phyloP scores from a whole-genome alignment of 1,140 invertebrate species.

The Pomacea maculata region DNA sequence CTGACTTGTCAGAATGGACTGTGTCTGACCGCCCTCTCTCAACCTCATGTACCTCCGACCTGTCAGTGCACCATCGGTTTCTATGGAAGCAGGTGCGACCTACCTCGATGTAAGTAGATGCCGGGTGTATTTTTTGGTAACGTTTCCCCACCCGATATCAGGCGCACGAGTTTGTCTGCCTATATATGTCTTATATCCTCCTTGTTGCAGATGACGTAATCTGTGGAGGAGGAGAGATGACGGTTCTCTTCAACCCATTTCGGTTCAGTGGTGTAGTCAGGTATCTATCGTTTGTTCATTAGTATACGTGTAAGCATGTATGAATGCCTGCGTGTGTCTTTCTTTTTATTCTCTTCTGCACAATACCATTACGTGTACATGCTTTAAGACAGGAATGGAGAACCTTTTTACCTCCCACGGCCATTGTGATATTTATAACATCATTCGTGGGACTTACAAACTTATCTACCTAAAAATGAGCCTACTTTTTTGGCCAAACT shows the following conservation, averaged over 20 bases:
- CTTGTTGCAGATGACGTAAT: neutral
- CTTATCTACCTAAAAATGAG: neutral
- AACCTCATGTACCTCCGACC: too few relatives aligned
- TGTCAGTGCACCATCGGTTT: too few relatives aligned
- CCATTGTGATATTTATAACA: neutral
- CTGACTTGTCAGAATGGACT: too few relatives aligned
- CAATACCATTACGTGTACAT: too few relatives aligned
- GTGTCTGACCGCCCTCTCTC: too few relatives aligned
- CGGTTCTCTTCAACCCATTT: neutral
- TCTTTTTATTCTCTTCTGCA: neutral
- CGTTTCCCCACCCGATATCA: too few relatives aligned
- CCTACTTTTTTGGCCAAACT: neutral
- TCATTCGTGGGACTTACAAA: neutral
- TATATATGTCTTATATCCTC: too few relatives aligned
- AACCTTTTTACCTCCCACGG: neutral
- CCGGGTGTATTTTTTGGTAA: too few relatives aligned
- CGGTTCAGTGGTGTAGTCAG: too few relatives aligned
- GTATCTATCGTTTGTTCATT: neutral
- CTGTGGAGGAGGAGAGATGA: neutral
- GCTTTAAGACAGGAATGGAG: neutral
- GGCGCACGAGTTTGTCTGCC: too few relatives aligned
- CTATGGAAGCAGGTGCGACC: too few relatives aligned
- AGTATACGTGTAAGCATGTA: slow-evolving; percentile 4
- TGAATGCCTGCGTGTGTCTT: neutral
- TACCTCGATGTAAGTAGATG: too few relatives aligned